Evolutionary conservation across 2,888 invertebrate genomes (phyloP), one percentile per base, ranked within the genome.

Genomic region (Andrena minutula): DNA sequence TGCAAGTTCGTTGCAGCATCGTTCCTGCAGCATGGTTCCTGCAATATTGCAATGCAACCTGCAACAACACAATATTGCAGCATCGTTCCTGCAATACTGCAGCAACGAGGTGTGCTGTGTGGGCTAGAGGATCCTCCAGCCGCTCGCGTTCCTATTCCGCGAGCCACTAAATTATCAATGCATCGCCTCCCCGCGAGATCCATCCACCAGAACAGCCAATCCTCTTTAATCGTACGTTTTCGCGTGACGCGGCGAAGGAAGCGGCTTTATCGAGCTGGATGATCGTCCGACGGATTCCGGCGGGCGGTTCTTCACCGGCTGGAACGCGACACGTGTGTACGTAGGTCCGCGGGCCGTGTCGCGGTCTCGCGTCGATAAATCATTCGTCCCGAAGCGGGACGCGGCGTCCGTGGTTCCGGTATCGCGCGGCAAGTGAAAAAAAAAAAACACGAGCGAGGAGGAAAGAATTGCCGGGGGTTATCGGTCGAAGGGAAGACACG

Each of bases 381-480:
- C 77, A 20, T 16, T n/a, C 41, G 28, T 10, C 8, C 16, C 28
- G 8, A 53, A 10, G n/a, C n/a, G 69, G 35, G 20, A 35, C 61
- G 41, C 30, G n/a, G 53, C 47, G 28, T 49, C 58, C 16, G 28
- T 41, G 56, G 8, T 65, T 58, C 49, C 76, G 53, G 58, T 41
- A 51, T 30, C 51, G 20, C 47, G 12, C 2, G 7, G 26, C n/a
- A 49, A 75, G 53, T 35, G 72, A 65, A 64, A 28, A 32, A 0
- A 7, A 32, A 60, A 47, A 47, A 16, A 2, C n/a, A 51, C 16
- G 32, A 8, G 16, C 53, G 10, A n/a, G 35, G 32, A 53, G 2
- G 47, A 71, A 64, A 60, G 66, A 71, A 53, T 58, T 35, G 51
- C 63, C 72, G 51, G 49, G 51, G 49, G 68, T 83, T 81, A 75